Percentiles rank a stretch among this genome's conserved stretches.
Evolutionary conservation across 2,113 vertebrate genomes (phyloP).

Genomic region (Onychorhynchus coronatus): DNA sequence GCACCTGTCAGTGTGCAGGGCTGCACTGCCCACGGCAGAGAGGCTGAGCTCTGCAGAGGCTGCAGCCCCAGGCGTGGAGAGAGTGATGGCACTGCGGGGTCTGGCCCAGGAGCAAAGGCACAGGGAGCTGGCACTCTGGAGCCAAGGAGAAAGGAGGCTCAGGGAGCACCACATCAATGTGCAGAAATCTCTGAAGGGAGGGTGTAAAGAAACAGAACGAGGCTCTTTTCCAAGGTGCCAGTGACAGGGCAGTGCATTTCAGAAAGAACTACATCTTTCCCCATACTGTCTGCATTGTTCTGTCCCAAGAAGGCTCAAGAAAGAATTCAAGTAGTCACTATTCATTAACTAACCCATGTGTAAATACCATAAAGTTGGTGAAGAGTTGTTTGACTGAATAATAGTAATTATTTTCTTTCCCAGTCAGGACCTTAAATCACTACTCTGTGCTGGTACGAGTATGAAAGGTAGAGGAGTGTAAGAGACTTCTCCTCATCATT

Average conservation of each 20-base stretch:
- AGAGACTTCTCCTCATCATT: not conserved
- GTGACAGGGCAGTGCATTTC: not conserved
- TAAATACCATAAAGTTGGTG: not conserved
- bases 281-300: not conserved
- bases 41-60: not conserved
- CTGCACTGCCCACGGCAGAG: not conserved
- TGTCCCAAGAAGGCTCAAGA: not conserved
- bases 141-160: not conserved
- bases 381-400: not conserved
- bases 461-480: not conserved
- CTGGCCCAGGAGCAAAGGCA: not conserved
- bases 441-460: not conserved
- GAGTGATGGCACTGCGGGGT: not conserved
- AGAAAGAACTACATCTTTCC: not conserved
- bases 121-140: not conserved
- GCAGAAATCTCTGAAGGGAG: not conserved
- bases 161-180: not conserved
- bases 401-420: not conserved
- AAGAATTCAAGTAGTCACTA: not conserved
- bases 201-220: too few species aligned
- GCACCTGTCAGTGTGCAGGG: fast-evolving
- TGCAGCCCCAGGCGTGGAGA: not conserved
- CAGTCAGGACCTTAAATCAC: not conserved
- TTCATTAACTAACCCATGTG: not conserved
- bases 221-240: not conserved